Percentiles rank a stretch among this genome's conserved stretches.
phyloP scores from a whole-genome alignment of 2,113 vertebrate species.

The Xiphophorus couchianus region DNA sequence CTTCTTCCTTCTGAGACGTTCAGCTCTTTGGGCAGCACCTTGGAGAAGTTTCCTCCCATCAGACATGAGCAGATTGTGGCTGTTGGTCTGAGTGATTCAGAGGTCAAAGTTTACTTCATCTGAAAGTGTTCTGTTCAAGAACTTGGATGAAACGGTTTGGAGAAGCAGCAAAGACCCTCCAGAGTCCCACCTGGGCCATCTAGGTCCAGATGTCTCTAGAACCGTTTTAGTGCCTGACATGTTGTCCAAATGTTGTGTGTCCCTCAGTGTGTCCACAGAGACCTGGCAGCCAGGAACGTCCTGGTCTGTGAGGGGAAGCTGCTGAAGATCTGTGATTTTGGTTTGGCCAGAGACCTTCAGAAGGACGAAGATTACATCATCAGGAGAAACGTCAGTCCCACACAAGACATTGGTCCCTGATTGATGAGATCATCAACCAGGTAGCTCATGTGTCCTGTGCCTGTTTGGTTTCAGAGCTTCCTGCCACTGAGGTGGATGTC shows the following conservation, averaged over 20 bases:
- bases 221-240: no score
- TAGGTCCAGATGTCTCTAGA: not conserved
- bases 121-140: not conserved
- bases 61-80: no score
- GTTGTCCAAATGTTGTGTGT: constrained; percentile 3
- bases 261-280: constrained; percentile 87
- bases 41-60: no score
- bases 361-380: constrained; percentile 88
- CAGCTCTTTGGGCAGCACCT: no score
- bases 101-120: no score
- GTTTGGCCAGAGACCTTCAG: constrained; percentile 86
- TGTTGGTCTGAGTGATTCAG: no score
- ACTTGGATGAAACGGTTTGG: not conserved
- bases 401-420: not conserved
- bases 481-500: constrained; percentile 73
- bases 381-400: constrained; percentile 85
- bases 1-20: no score
- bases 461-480: constrained; percentile 48
- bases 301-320: constrained; percentile 67
- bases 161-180: not conserved
- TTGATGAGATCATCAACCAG: not conserved
- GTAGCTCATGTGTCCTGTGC: not conserved
- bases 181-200: not conserved
- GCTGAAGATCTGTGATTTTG: constrained; percentile 84
- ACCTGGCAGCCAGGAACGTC: constrained; percentile 76